Evolutionary conservation across 2,797 vertebrate genomes (phyloP), one percentile per base, ranked within the genome.

Genomic region (Melanotaenia maccullochi): DNA sequence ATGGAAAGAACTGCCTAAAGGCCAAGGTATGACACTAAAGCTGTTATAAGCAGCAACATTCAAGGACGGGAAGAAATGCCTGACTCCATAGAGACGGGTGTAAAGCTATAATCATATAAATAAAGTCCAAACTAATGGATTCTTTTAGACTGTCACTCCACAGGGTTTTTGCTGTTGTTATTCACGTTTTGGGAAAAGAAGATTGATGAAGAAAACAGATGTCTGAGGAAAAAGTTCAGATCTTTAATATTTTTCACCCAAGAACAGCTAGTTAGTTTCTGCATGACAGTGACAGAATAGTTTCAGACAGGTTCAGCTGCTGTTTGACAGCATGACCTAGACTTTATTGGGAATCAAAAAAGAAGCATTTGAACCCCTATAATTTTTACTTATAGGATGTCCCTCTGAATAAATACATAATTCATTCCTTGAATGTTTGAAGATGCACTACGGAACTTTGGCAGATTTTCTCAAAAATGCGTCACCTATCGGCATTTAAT

Each of bases 81-180:
- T 75, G 24, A 55, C 18, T 60, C 55, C 13, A 44, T 12, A n/a
- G 25, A 35, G 24, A 57, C 44, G 36, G 28, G 22, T 2, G 18
- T 51, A 33, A 71, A 40, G 32, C 9, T 60, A 38, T 65, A 33
- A 59, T 63, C 18, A 30, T 65, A 57, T 14, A 51, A 25, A 58
- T 65, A 30, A 22, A 30, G 44, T 59, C 25, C 51, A 64, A 36
- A 51, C 30, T 22, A 24, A 30, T 54, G 22, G 33, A 38, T n/a
- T 30, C n/a, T 51, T 38, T 35, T n/a, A 57, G 30, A 36, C 30
- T 25, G 22, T 62, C 25, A 69, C n/a, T 36, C 32, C 58, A 35
- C 25, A 20, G 32, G 65, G 54, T 11, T 42, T n/a, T 57, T 52
- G 22, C 54, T 24, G 9, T 28, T 40, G 8, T 12, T 75, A 52